A percentile compares a stretch with the other conserved stretches of the same genome.
Conservation (phyloP, 2,797 vertebrate genomes). For the Crossoptilon crossoptilon region DNA sequence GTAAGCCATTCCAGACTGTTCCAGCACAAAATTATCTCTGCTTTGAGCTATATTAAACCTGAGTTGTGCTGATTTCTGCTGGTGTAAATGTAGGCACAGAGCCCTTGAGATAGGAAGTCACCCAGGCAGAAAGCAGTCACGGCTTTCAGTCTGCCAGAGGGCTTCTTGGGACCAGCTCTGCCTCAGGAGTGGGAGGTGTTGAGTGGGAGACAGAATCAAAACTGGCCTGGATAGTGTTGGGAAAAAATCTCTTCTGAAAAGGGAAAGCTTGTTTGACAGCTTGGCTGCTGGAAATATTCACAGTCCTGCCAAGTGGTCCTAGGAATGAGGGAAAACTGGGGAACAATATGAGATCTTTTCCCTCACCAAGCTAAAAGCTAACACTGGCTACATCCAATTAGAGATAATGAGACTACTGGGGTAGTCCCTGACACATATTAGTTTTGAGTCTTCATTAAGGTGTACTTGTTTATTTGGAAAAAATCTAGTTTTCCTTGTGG, state of each 20-base stretch:
- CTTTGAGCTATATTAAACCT: conserved; percentile 58
- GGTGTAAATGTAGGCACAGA: conserved; percentile 36
- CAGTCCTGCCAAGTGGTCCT: conserved; percentile 48
- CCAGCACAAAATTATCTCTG: conserved; percentile 41
- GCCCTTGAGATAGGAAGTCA: conserved; percentile 43
- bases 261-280: conserved; percentile 42
- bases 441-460: conserved; percentile 47
- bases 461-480: conserved; percentile 44
- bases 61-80: conserved; percentile 31
- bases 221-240: neutral
- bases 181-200: conserved; percentile 23
- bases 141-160: conserved; percentile 41
- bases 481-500: neutral
- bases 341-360: conserved; percentile 35
- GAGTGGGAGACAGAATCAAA: conserved; percentile 26
- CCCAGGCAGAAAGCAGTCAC: conserved; percentile 28
- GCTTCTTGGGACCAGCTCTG: neutral
- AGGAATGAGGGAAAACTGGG: conserved; percentile 40
- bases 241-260: conserved; percentile 12
- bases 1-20: neutral
- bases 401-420: conserved; percentile 55
- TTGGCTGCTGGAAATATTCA: conserved; percentile 35
- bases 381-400: conserved; percentile 42
- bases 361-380: conserved; percentile 44
- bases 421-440: conserved; percentile 11